Base-by-base conservation (phyloP, 2,888 invertebrate species). In the Zygaena filipendulae region DNA sequence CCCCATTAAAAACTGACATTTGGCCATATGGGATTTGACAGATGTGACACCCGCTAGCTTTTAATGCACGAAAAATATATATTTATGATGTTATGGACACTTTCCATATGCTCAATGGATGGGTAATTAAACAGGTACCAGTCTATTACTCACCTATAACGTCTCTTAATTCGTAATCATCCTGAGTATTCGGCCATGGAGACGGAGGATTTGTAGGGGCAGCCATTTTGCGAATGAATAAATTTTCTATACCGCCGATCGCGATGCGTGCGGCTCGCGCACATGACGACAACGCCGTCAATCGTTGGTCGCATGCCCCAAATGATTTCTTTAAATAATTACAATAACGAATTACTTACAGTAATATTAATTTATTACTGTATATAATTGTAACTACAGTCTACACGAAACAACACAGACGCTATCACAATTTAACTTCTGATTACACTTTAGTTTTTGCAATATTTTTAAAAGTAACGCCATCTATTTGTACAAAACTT, bases 151-250 rank as follows among this genome's bases (percentile, higher is more conserved):
- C 77, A 92, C 94, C 94, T 59, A 97, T 96, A 53, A 96, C 92
- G 80, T 96, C 95, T 48, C 90, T 87, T 52, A 97, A 77, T 74
- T 95, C 94, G 75, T 97, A 97, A 69, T 93, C 92, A 59, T 93
- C 92, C 72, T 91, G 90, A 57, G 86, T 87, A 80, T 94, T 95
- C 41, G 95, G 89, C 96, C 96, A 96, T 42, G 63, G 84, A 75
- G 64, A 69, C 49, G 77, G 69, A 37, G 58, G 52, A 48, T 52
- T 63, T 33, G 51, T 47, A 41, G 42, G 43, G 45, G 59, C 52
- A 52, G 70, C 66, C 72, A 71, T 72, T 61, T 70, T 71, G 57
- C 74, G 61, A 68, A 64, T 57, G 67, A 58, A 52, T 51, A 59
- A 53, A 52, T 52, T 60, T 50, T 54, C 60, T 40, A 59, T 50